Evolutionary conservation across 2,113 vertebrate species (phyloP).

Genomic region (Hippocampus mohnikei): DNA sequence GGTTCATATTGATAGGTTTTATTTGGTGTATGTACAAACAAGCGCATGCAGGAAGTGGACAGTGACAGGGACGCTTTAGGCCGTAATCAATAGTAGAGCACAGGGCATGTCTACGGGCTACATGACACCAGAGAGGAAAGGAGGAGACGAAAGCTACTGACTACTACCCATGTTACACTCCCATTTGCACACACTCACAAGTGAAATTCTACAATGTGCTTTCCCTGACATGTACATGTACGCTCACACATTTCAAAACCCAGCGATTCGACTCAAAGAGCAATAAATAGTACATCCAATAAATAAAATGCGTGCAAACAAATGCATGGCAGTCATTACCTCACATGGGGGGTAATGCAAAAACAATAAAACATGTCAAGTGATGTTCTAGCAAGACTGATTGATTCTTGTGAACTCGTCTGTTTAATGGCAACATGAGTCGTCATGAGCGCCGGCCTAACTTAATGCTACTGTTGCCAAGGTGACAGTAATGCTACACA

Average conservation of each 20-base stretch:
- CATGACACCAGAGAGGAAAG: constrained; percentile 63
- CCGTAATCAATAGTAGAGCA: constrained; percentile 62
- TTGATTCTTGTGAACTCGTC: constrained; percentile 32
- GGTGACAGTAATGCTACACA: constrained; percentile 55
- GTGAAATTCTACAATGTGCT: constrained; percentile 57
- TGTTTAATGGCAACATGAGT: constrained; percentile 26
- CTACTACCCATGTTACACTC: constrained; percentile 48
- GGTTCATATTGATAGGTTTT: constrained; percentile 67
- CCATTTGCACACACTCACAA: constrained; percentile 27
- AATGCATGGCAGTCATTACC: constrained; percentile 39
- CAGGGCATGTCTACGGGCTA: constrained; percentile 59
- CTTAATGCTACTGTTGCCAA: constrained; percentile 49
- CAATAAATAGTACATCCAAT: constrained; percentile 63
- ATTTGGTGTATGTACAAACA: constrained; percentile 81
- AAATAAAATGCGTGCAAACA: constrained; percentile 52
- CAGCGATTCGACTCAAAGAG: constrained; percentile 44
- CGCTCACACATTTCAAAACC: constrained; percentile 14
- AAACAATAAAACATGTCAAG: constrained; percentile 17
- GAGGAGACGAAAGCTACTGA: constrained; percentile 16
- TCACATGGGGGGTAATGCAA: constrained; percentile 21
- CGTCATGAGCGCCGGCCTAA: constrained; percentile 29
- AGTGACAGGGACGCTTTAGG: constrained; percentile 61
- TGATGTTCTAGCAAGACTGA: constrained; percentile 18
- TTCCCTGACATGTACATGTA: constrained; percentile 32
- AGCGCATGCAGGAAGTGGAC: constrained; percentile 76